phyloP scores from a whole-genome alignment of 53 echinoderm and acorn worm genomes.

The Arbacia lixula region DNA sequence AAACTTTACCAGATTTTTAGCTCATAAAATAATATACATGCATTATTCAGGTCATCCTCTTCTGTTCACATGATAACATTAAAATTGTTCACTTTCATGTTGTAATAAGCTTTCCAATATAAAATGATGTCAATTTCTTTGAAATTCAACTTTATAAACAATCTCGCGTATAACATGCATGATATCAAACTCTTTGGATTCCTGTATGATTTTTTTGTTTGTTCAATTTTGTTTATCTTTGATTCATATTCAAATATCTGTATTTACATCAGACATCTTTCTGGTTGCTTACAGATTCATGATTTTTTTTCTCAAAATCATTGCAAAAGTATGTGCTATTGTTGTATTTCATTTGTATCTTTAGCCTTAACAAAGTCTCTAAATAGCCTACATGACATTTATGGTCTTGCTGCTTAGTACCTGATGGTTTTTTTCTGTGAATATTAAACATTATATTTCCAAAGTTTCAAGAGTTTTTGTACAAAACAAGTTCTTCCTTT shows the following conservation, averaged over 20 bases:
- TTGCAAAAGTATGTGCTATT: slow-evolving; percentile 14
- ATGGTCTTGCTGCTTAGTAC: background rate
- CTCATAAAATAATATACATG: slow-evolving; percentile 15
- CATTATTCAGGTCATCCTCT: background rate
- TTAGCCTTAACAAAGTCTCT: slow-evolving; percentile 11
- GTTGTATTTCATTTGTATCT: slow-evolving; percentile 24
- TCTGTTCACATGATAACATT: slow-evolving; percentile 13
- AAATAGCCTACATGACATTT: background rate
- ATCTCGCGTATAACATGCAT: slow-evolving; percentile 25
- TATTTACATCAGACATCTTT: slow-evolving; percentile 9
- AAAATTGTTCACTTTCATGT: background rate
- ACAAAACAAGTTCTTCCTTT: no score
- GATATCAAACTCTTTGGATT: slow-evolving; percentile 24
- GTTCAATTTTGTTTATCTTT: slow-evolving; percentile 4
- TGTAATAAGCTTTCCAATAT: slow-evolving; percentile 15
- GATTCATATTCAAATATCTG: slow-evolving; percentile 7
- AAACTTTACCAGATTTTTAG: background rate
- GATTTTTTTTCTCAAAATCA: background rate
- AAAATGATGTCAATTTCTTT: slow-evolving; percentile 13
- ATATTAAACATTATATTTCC: no score
- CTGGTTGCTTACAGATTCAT: slow-evolving; percentile 15
- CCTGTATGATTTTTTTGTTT: background rate
- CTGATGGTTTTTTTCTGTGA: no score
- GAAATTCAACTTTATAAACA: slow-evolving; percentile 16
- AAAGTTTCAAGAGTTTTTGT: no score